Evolutionary conservation across 64 coral and sea anemone genomes (phyloP).

Genomic region (Stylophora pistillata): DNA sequence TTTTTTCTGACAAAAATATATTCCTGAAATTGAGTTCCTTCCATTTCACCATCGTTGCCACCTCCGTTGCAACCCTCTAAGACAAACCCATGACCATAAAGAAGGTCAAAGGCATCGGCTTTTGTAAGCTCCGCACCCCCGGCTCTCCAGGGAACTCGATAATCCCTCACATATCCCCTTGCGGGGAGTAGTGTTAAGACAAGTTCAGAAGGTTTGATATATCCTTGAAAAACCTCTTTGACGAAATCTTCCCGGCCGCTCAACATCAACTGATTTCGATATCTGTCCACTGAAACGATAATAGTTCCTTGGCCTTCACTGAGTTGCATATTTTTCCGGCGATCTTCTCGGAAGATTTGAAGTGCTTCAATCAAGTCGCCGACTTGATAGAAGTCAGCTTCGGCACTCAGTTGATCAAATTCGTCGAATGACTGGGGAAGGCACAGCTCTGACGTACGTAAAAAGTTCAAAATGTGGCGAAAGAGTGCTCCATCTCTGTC

Average conservation of each 20-base stretch:
- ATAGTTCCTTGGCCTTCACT: slow-evolving; percentile 21
- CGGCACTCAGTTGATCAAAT: slow-evolving; percentile 30
- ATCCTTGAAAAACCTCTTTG: slow-evolving; percentile 40
- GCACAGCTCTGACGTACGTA: slow-evolving; percentile 29
- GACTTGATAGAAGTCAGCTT: slow-evolving; percentile 44
- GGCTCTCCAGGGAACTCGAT: slow-evolving; percentile 22
- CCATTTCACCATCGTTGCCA: slow-evolving; percentile 9
- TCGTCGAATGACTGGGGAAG: slow-evolving; percentile 29
- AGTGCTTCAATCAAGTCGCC: slow-evolving; percentile 21
- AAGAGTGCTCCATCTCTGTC: slow-evolving; percentile 39
- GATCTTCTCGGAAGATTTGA: slow-evolving; percentile 44
- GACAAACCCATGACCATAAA: slow-evolving; percentile 38
- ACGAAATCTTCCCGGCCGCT: slow-evolving; percentile 22
- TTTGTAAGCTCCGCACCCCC: slow-evolving; percentile 36
- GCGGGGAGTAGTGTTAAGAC: slow-evolving; percentile 30
- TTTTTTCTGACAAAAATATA: slow-evolving; percentile 42
- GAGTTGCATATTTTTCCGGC: neutral
- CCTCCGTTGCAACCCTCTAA: slow-evolving; percentile 28
- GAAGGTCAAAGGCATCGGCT: slow-evolving; percentile 31
- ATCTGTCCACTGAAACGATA: slow-evolving; percentile 20
- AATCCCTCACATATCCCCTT: slow-evolving; percentile 42
- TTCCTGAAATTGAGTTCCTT: slow-evolving; percentile 37
- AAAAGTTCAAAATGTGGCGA: slow-evolving; percentile 27
- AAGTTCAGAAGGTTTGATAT: slow-evolving; percentile 8
- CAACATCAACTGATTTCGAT: slow-evolving; percentile 16